Evolutionary conservation across 1,140 invertebrate species (phyloP).

Genomic region (Pantala flavescens): DNA sequence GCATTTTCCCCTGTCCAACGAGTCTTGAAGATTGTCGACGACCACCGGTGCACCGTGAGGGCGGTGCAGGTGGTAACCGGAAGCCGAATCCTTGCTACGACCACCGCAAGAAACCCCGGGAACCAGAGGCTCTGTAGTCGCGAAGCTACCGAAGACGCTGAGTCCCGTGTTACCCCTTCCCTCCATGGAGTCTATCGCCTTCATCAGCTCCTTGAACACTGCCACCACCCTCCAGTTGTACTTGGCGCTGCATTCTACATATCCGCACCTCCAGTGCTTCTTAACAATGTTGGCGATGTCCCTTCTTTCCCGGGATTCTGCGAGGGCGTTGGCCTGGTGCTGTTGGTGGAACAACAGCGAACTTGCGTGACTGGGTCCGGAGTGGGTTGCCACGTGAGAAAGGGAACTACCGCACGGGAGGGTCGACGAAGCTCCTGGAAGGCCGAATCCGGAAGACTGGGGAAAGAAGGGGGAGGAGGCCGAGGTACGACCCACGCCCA

Average conservation of each 20-base stretch:
- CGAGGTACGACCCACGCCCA: not conserved
- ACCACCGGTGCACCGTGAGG: not conserved
- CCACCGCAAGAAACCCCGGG: not conserved
- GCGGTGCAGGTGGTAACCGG: not conserved
- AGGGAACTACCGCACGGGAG: not conserved
- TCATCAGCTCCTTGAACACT: constrained; percentile 54
- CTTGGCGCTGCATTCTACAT: constrained; percentile 89
- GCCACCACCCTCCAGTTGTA: constrained; percentile 63
- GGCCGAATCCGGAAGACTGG: not conserved
- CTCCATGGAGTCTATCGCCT: constrained; percentile 40
- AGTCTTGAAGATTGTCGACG: not conserved
- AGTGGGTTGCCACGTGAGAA: not conserved
- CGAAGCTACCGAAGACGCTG: not conserved
- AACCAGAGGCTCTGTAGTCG: not conserved
- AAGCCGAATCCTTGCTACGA: not conserved
- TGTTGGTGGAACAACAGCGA: not conserved
- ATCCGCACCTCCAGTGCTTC: constrained; percentile 89
- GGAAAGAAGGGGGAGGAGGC: not conserved
- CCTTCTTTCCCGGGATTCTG: constrained; percentile 31
- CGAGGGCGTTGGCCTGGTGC: not conserved
- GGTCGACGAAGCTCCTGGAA: not conserved
- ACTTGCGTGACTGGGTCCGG: not conserved
- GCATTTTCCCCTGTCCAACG: not conserved
- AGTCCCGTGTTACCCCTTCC: not conserved
- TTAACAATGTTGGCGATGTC: constrained; percentile 85